Evolutionary conservation across 2,888 invertebrate species (phyloP), one percentile per base, ranked within the genome.

Genomic region (Eremobia ochroleuca): DNA sequence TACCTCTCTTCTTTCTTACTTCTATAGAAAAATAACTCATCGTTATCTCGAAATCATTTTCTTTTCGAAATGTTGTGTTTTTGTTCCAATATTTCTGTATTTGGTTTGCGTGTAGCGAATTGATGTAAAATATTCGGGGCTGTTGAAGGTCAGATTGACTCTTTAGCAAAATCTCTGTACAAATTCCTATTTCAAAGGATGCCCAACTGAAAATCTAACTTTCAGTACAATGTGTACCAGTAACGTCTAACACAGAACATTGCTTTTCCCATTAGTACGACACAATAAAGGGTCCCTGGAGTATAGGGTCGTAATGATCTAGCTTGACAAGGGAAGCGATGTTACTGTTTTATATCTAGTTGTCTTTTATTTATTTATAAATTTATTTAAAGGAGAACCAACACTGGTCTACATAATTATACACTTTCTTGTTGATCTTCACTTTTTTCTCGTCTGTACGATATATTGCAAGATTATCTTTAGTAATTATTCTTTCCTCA

Each of bases 201-300:
- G 15, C 31, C n/a, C 0, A 28, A 43, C 34, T 62, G 31, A 52
- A 52, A 77, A 77, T 61, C 5, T 31, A 28, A 52, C 18, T 43
- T 13, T 18, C 8, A 43, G 8, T 40, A 69, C 6, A 80, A 15
- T 9, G 28, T 40, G n/a, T 49, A 9, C 15, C 25, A 58, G 25
- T 25, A n/a, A 46, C 8, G 11, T 55, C 15, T 52, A 11, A 58
- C 49, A 58, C 9, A 64, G 49, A 81, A 73, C 64, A 52, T 34
- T 65, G 28, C 8, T 64, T 82, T 75, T 79, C 37, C 28, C 61
- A 49, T 76, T 75, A 74, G 25, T 21, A 28, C 34, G 49, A 21
- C 49, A 59, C 68, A 69, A 37, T 62, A 81, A 65, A 40, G 31
- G 6, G n/a, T 61, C 65, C 11, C 77, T 34, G 25, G 43, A 31